Base-by-base conservation (phyloP, 2,113 vertebrate genomes). In the Calypte anna region DNA sequence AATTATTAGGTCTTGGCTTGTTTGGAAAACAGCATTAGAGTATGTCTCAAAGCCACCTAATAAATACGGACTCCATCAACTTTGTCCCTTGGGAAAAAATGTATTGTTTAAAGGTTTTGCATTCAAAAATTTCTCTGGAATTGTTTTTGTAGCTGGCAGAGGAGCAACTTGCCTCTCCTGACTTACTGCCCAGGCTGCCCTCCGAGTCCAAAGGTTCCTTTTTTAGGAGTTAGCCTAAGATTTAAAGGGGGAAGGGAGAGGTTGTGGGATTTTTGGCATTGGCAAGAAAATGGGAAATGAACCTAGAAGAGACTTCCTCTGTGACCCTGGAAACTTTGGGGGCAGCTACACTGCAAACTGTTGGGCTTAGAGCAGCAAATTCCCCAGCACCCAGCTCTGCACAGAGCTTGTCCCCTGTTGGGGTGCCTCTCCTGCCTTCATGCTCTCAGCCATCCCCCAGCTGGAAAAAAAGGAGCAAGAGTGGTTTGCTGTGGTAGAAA, bases 281-380 rank as follows among this genome's bases (percentile, higher is more conserved):
- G 88, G 61, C 73, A 93, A 74, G 86, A 96, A 88, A 86, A 90
- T 81, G 83, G 94, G 94, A 96, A 96, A 67, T 94, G 91, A 96
- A 81, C 86, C 94, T 96, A 43, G 63, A 76, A 81, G 73, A 81
- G 22, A 91, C 90, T 96, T 94, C 95, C 96, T 96, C 63, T 1
- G 0, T 96, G 95, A 95, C 90, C 93, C 75, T 88, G 85, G 79
- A 80, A 77, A 64, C 82, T 93, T 72, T 64, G 1, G 76, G 85
- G 82, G 79, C 76, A 43, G 21, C 43, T 66, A 1, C 0, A 5
- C 53, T 77, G 55, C 79, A 38, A 75, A 28, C 55, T 0, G 5
- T 40, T 0, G 3, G 50, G 50, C 33, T 74, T 44, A 27, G 36
- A 80, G 55, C 67, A 77, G 72, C 59, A 77, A 85, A 51, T 90